Conservation (phyloP, 2,888 invertebrate species). For the Scrobipalpa costella region DNA sequence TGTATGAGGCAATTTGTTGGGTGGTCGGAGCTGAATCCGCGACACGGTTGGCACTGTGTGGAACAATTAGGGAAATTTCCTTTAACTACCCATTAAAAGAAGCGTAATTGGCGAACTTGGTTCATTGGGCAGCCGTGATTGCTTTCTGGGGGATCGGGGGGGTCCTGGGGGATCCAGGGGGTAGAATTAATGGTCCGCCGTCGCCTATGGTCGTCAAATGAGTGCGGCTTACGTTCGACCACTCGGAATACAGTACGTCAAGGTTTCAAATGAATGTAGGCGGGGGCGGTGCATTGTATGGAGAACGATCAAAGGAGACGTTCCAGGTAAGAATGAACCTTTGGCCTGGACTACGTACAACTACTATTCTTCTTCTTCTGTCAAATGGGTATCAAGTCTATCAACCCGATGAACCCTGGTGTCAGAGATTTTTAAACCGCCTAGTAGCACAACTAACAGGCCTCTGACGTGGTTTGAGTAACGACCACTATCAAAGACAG, state of each 20-base stretch:
- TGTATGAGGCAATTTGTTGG: constrained; percentile 47
- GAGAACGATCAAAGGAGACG: too few species aligned
- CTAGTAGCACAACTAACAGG: too few species aligned
- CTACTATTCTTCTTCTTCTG: too few species aligned
- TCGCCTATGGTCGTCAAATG: constrained; percentile 51
- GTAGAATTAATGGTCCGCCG: constrained; percentile 62
- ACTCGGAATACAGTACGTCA: neutral
- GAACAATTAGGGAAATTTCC: constrained; percentile 64
- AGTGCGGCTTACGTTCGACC: constrained; percentile 36
- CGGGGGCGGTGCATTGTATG: too few species aligned
- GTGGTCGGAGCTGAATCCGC: constrained; percentile 38
- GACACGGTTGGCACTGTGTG: constrained; percentile 52
- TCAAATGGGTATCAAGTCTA: too few species aligned
- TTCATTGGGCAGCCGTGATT: constrained; percentile 69
- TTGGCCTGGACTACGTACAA: too few species aligned
- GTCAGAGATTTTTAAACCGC: too few species aligned
- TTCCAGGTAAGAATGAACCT: too few species aligned
- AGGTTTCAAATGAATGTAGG: neutral
- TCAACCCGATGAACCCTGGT: too few species aligned
- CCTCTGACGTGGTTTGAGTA: too few species aligned
- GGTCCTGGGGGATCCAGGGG: constrained; percentile 53
- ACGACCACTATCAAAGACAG: too few species aligned
- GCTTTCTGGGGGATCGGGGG: constrained; percentile 59
- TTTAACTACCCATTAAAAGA: constrained; percentile 67
- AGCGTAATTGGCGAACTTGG: constrained; percentile 70